A percentile compares a stretch with the other conserved stretches of the same genome.
These are phyloP conservation scores for Liparis tanakae DNA, from an alignment of 2,797 vertebrate species.

Conservation along the genomic window DNA sequence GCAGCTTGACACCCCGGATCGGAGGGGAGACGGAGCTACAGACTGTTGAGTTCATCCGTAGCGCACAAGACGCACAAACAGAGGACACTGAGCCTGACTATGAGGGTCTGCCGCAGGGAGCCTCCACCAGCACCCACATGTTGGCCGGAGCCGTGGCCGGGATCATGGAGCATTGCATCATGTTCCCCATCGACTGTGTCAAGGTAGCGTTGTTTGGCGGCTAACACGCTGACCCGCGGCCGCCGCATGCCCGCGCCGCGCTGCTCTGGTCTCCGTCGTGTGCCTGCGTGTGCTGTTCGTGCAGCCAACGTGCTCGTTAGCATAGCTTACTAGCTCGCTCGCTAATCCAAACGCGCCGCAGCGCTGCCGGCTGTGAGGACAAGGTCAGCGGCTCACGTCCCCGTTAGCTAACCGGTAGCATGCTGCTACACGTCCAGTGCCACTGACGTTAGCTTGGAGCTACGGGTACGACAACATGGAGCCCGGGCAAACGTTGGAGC, in stretches of 20 bases:
- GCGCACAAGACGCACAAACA: slow-evolving; percentile 58
- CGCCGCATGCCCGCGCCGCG: not conserved
- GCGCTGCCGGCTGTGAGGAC: slow-evolving; percentile 44
- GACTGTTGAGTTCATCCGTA: slow-evolving; percentile 66
- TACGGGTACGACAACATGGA: slow-evolving; percentile 4
- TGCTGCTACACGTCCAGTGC: not conserved
- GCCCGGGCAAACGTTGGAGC: slow-evolving; percentile 4
- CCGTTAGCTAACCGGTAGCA: slow-evolving; percentile 53
- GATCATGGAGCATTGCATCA: slow-evolving; percentile 96
- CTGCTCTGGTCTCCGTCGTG: not conserved
- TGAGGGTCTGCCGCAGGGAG: slow-evolving; percentile 92
- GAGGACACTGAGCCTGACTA: slow-evolving; percentile 85
- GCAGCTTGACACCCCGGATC: slow-evolving; percentile 83
- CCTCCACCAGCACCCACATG: slow-evolving; percentile 95
- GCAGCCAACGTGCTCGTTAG: slow-evolving; percentile 50
- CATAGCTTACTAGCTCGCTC: slow-evolving; percentile 65
- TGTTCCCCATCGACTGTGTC: slow-evolving; percentile 98
- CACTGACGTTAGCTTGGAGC: not conserved
- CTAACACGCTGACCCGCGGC: not conserved
- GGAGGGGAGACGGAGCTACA: slow-evolving; percentile 82
- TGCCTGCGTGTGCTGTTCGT: not conserved
- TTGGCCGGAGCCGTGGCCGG: slow-evolving; percentile 95
- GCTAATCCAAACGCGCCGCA: slow-evolving; percentile 62
- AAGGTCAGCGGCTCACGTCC: slow-evolving; percentile 68
- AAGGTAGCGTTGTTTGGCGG: slow-evolving; percentile 83